Percentiles rank a stretch among this genome's conserved stretches.
Evolutionary conservation across 2,888 invertebrate species (phyloP).

Genomic region (Azorinus chamasolen): DNA sequence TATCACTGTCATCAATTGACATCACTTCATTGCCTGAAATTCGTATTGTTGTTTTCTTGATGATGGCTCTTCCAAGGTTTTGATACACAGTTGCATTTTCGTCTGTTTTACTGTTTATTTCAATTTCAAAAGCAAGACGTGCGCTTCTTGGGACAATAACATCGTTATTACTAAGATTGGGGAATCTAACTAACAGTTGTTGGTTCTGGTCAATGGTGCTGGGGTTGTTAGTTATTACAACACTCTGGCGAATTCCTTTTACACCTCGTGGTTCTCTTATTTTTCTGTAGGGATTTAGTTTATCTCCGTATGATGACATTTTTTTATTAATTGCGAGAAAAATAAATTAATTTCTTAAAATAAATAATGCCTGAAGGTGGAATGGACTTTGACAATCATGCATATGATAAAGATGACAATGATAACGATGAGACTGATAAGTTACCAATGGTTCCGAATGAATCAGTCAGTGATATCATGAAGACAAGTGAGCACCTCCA

Average conservation of each 20-base stretch:
- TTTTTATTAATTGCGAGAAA: slow-evolving; percentile 7
- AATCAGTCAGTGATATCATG: background rate
- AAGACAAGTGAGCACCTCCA: background rate
- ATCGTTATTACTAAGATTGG: slow-evolving; percentile 52
- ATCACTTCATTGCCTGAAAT: slow-evolving; percentile 59
- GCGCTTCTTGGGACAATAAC: slow-evolving; percentile 56
- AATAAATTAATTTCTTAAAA: background rate
- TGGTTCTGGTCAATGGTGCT: slow-evolving; percentile 62
- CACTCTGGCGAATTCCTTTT: slow-evolving; percentile 53
- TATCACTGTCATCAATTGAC: slow-evolving; percentile 54
- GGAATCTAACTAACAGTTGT: slow-evolving; percentile 58
- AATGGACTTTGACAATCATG: slow-evolving; percentile 40
- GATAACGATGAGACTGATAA: slow-evolving; percentile 24
- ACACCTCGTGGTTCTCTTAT: slow-evolving; percentile 47
- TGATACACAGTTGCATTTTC: slow-evolving; percentile 46
- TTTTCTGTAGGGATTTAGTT: slow-evolving; percentile 22
- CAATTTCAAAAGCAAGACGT: slow-evolving; percentile 56
- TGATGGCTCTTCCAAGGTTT: slow-evolving; percentile 57
- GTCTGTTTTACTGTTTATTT: slow-evolving; percentile 34
- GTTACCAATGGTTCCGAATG: slow-evolving; percentile 3
- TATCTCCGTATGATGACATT: slow-evolving; percentile 33
- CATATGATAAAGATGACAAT: slow-evolving; percentile 36
- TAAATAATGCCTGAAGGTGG: slow-evolving; percentile 41
- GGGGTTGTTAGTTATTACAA: slow-evolving; percentile 59
- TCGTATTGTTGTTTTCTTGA: slow-evolving; percentile 56